A percentile compares a stretch with the other conserved stretches of the same genome.
Evolutionary conservation across 1,140 invertebrate genomes (phyloP).

Genomic region (Drosophila guanche): DNA sequence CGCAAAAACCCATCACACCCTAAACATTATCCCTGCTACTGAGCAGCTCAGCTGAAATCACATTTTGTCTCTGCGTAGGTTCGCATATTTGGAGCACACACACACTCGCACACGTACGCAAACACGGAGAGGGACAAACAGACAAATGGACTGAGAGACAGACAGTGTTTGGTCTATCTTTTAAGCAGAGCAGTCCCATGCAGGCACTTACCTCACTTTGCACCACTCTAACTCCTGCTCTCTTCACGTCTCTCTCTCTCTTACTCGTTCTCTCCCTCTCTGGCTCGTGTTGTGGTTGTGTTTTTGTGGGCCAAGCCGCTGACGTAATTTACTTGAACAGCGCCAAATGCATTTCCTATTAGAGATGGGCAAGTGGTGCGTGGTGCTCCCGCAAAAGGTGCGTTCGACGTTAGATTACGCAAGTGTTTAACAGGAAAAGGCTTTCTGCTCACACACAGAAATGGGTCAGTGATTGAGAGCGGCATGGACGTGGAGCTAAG

Average conservation of each 20-base stretch:
- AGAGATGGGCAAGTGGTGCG: slow-evolving; percentile 39
- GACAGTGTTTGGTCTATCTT: slow-evolving; percentile 53
- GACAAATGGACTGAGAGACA: neutral
- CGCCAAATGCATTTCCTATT: slow-evolving; percentile 70
- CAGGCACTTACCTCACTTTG: slow-evolving; percentile 63
- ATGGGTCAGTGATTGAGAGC: slow-evolving; percentile 25
- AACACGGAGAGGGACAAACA: slow-evolving; percentile 1
- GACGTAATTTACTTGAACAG: slow-evolving; percentile 74
- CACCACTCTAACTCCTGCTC: neutral
- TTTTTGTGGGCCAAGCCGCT: slow-evolving; percentile 61
- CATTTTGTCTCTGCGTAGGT: slow-evolving; percentile 49
- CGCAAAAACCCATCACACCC: no score
- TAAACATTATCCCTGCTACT: no score
- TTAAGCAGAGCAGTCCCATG: slow-evolving; percentile 59
- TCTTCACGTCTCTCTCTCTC: neutral
- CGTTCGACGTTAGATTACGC: slow-evolving; percentile 29
- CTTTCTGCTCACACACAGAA: slow-evolving; percentile 7
- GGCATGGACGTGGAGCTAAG: slow-evolving; percentile 5
- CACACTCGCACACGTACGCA: slow-evolving; percentile 4
- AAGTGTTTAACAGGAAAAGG: slow-evolving; percentile 34
- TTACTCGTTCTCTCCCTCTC: neutral
- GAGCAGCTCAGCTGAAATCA: neutral
- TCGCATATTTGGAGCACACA: slow-evolving; percentile 62
- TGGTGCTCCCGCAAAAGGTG: slow-evolving; percentile 24
- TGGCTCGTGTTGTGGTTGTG: slow-evolving; percentile 20